A percentile compares a stretch with the other conserved stretches of the same genome.
These are phyloP conservation scores for Allygus modestus DNA, from an alignment of 2,888 invertebrate genomes.

Conservation along the genomic window DNA sequence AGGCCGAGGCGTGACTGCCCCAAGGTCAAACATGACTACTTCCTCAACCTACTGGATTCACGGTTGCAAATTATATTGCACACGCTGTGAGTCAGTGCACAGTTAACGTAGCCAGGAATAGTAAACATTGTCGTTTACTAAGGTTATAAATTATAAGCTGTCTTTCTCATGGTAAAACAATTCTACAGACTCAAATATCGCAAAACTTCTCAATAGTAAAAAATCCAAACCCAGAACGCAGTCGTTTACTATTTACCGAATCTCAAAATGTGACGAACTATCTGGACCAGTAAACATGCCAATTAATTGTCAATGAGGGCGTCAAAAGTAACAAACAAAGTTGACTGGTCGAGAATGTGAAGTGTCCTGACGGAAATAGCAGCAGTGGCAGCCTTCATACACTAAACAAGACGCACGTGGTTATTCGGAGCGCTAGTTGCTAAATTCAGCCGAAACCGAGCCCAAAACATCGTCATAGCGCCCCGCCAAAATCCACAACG, in stretches of 20 bases:
- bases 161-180: no score
- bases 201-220: no score
- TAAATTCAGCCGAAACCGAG: neutral
- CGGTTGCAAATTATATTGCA: no score
- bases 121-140: no score
- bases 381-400: neutral
- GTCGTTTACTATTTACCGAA: neutral
- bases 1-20: constrained; percentile 13
- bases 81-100: no score
- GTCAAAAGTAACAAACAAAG: constrained; percentile 18
- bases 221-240: neutral
- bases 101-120: no score
- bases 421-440: neutral
- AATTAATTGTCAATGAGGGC: constrained; percentile 4
- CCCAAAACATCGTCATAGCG: constrained; percentile 8
- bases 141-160: no score
- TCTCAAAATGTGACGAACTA: neutral
- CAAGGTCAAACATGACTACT: neutral
- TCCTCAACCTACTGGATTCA: neutral
- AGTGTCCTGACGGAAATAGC: constrained; percentile 15
- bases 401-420: constrained; percentile 18
- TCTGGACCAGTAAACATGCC: neutral
- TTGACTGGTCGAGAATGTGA: neutral
- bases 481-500: neutral
- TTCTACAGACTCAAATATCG: no score